Percentiles rank a stretch among this genome's conserved stretches.
phyloP scores from a whole-genome alignment of 2,888 invertebrate genomes.

The Thyatira batis region DNA sequence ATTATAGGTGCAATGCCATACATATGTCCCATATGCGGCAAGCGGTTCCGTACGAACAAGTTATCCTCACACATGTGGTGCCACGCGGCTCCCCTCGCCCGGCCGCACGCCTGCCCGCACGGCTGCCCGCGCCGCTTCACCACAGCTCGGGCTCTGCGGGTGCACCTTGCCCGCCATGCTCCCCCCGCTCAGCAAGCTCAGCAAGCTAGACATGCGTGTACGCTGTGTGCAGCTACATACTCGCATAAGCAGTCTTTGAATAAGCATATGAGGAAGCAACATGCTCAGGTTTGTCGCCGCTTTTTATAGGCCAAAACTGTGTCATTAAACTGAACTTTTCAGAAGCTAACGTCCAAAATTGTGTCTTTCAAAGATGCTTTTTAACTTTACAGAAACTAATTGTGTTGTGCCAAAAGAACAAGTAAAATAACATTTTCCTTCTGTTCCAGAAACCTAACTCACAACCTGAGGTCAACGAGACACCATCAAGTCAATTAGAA shows the following conservation, averaged over 20 bases:
- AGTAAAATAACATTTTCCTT: no score
- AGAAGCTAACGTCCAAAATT: no score
- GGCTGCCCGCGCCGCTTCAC: conserved; percentile 21
- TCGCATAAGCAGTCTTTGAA: conserved; percentile 60
- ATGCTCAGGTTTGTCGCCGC: conserved; percentile 29
- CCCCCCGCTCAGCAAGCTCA: conserved; percentile 19
- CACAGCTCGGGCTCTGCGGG: conserved; percentile 22
- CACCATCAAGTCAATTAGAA: not conserved
- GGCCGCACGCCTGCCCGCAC: conserved; percentile 32
- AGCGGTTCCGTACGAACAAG: conserved; percentile 66
- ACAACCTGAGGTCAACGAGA: not conserved
- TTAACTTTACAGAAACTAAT: no score
- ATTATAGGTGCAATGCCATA: conserved; percentile 58
- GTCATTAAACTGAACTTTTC: no score
- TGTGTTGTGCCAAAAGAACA: no score
- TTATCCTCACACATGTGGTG: conserved; percentile 53
- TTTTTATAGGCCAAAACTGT: no score
- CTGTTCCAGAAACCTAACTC: not conserved
- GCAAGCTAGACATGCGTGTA: conserved; percentile 31
- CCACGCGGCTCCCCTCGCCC: conserved; percentile 33
- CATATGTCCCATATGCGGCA: conserved; percentile 63
- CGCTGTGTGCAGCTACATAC: conserved; percentile 45
- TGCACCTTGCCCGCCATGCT: conserved; percentile 29
- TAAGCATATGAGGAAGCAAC: conserved; percentile 52
- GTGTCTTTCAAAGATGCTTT: no score